Conservation (phyloP, 2,888 invertebrate species). For the Agonopterix subpropinquella region DNA sequence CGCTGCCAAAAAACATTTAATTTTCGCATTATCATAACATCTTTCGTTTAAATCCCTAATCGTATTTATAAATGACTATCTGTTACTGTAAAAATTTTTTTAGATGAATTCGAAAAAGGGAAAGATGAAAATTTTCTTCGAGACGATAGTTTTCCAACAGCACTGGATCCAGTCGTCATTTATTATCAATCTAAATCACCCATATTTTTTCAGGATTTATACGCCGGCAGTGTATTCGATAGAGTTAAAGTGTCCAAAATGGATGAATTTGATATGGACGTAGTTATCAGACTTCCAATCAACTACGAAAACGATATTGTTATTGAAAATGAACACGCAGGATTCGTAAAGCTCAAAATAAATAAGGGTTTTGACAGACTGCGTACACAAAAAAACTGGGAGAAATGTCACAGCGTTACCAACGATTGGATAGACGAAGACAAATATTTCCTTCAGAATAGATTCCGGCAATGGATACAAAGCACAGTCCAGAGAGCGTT, state of each 20-base stretch:
- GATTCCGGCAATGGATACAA: conserved; percentile 74
- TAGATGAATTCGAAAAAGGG: no score
- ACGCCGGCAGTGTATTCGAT: conserved; percentile 78
- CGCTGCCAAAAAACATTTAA: no score
- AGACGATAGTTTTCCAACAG: no score
- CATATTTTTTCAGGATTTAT: conserved; percentile 36
- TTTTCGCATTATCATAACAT: no score
- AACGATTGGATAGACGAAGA: conserved; percentile 56
- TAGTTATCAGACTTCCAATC: conserved; percentile 71
- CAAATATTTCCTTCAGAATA: conserved; percentile 61
- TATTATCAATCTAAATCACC: no score
- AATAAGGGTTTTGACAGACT: conserved; percentile 45
- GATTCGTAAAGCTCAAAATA: conserved; percentile 62
- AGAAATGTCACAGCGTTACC: conserved; percentile 50
- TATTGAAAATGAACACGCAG: conserved; percentile 53
- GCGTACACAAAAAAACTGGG: conserved; percentile 50
- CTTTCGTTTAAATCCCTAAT: no score
- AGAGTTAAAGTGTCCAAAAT: conserved; percentile 75
- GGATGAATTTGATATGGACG: conserved; percentile 78
- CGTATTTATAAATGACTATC: no score
- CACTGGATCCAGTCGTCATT: no score
- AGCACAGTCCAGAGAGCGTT: conserved; percentile 57
- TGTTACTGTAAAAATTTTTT: no score
- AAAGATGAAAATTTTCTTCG: no score
- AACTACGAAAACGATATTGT: conserved; percentile 49